phyloP scores from a whole-genome alignment of 2,888 invertebrate species.

The Hydrotaea diabolus region DNA sequence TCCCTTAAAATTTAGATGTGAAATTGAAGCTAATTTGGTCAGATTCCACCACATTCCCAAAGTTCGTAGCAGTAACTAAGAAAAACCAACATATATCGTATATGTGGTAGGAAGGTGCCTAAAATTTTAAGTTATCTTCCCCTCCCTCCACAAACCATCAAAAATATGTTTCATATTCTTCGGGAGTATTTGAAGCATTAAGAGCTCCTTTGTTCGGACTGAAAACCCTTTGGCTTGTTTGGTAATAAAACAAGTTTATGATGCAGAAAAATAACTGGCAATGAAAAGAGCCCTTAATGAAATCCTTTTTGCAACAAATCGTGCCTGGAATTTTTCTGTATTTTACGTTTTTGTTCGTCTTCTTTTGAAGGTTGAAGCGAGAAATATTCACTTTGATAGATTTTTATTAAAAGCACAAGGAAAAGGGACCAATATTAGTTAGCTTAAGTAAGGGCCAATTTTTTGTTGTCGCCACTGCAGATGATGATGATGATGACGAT shows the following conservation, averaged over 20 bases:
- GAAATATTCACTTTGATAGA: slow-evolving; percentile 10
- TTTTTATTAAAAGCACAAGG: slow-evolving; percentile 8
- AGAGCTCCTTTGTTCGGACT: slow-evolving; percentile 7
- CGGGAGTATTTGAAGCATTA: not conserved
- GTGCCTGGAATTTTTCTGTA: slow-evolving; percentile 27
- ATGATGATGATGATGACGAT: slow-evolving; percentile 15
- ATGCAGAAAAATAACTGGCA: slow-evolving; percentile 23
- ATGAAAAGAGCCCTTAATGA: slow-evolving; percentile 27
- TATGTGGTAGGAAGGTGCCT: not conserved
- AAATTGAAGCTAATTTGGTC: no score
- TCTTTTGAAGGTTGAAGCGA: not conserved
- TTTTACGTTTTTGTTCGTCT: not conserved
- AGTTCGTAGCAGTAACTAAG: no score
- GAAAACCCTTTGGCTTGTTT: slow-evolving; percentile 15
- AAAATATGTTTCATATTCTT: slow-evolving; percentile 28
- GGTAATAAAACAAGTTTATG: slow-evolving; percentile 22
- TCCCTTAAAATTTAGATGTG: no score
- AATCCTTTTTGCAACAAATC: slow-evolving; percentile 36
- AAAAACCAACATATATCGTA: no score
- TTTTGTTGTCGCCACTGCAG: not conserved
- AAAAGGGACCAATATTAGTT: slow-evolving; percentile 32
- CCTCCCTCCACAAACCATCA: not conserved
- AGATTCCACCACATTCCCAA: no score
- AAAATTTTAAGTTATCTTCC: not conserved
- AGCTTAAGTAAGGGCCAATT: slow-evolving; percentile 28